Evolutionary conservation across 2,797 vertebrate genomes (phyloP).

Genomic region (Setipinna tenuifilis): DNA sequence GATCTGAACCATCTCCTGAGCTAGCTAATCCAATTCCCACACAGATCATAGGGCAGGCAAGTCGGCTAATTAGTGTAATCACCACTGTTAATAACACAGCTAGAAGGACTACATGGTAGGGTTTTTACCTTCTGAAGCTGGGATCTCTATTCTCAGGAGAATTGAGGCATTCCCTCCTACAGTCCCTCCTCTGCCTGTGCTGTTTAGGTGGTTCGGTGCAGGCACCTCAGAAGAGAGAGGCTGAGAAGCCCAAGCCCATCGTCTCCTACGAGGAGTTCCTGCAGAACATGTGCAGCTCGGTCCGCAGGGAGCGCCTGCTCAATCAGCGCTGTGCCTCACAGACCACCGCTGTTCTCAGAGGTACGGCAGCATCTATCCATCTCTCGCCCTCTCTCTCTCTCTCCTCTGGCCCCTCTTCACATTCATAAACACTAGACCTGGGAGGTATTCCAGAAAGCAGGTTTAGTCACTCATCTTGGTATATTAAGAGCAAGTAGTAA

Average conservation of each 20-base stretch:
- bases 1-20: no score
- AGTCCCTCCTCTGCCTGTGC: not conserved
- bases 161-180: not conserved
- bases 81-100: no score
- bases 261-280: conserved; percentile 28
- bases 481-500: no score
- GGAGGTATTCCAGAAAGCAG: no score
- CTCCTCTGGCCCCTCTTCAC: no score
- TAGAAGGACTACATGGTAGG: not conserved
- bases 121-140: no score
- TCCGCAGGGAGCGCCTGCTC: not conserved
- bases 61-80: no score
- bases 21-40: no score
- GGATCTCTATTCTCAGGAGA: no score
- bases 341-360: not conserved
- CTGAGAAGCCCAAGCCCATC: not conserved
- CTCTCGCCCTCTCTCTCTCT: not conserved
- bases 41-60: no score
- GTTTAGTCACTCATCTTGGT: no score
- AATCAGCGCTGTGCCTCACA: not conserved
- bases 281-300: conserved; percentile 20
- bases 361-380: not conserved
- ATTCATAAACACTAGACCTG: no score
- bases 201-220: conserved; percentile 40
- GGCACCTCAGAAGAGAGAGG: conserved; percentile 29